Evolutionary conservation across 2,888 invertebrate genomes (phyloP).

Genomic region (Acronicta psi): DNA sequence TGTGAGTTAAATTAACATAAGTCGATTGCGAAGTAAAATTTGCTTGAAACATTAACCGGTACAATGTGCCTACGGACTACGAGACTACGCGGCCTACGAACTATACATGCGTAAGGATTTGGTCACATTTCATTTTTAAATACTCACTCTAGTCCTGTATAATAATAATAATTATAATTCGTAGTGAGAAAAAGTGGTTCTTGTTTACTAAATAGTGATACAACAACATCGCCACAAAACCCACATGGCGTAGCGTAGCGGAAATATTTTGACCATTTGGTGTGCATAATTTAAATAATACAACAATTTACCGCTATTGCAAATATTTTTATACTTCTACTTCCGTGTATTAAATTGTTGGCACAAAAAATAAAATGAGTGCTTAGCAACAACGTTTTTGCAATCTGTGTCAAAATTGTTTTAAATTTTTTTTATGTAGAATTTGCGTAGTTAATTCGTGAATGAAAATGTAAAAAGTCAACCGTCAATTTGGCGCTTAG

Average conservation of each 20-base stretch:
- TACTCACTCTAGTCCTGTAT: neutral
- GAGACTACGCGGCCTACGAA: conserved; percentile 50
- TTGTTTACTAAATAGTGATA: neutral
- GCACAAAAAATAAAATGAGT: conserved; percentile 16
- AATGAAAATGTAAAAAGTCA: neutral
- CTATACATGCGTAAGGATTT: conserved; percentile 5
- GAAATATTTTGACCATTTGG: conserved; percentile 8
- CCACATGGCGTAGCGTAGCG: conserved; percentile 6
- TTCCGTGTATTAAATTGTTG: conserved; percentile 28
- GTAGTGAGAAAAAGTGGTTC: neutral
- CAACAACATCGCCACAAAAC: conserved; percentile 3
- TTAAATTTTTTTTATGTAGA: neutral
- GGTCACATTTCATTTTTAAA: neutral
- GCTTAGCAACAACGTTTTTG: conserved; percentile 33
- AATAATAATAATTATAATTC: neutral
- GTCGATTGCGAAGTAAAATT: conserved; percentile 14
- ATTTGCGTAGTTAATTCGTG: neutral
- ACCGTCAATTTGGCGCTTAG: neutral
- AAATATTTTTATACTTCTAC: conserved; percentile 18
- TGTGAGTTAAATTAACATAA: conserved; percentile 29
- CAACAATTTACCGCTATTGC: conserved; percentile 25
- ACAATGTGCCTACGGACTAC: conserved; percentile 42
- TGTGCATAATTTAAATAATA: conserved; percentile 25
- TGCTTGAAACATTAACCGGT: conserved; percentile 1
- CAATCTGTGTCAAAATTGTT: conserved; percentile 24